Evolutionary conservation across 1,140 invertebrate genomes (phyloP).

Genomic region (Drosophila burlai): DNA sequence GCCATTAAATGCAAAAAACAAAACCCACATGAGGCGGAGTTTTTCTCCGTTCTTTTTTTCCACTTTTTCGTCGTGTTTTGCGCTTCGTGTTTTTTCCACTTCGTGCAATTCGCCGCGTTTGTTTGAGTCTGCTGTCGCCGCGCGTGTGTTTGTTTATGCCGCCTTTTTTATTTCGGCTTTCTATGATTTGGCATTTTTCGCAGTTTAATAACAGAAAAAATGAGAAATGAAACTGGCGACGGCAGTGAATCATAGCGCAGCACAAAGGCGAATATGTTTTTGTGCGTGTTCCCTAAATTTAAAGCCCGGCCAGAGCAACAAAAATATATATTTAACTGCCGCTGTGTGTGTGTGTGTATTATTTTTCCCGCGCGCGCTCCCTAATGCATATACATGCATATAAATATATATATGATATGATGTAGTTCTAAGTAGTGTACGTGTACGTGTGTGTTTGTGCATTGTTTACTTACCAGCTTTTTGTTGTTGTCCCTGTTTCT

Average conservation of each 20-base stretch:
- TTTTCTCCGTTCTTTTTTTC: conserved; percentile 58
- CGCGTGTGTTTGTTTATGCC: conserved; percentile 82
- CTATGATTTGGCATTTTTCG: conserved; percentile 69
- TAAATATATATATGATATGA: background rate
- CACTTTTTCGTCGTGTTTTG: conserved; percentile 73
- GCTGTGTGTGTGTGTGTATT: conserved; percentile 19
- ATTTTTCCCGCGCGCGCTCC: conserved; percentile 66
- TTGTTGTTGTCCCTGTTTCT: conserved; percentile 59
- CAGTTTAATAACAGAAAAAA: conserved; percentile 35
- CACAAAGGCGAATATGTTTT: conserved; percentile 22
- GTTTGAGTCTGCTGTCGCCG: conserved; percentile 73
- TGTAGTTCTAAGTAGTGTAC: conserved; percentile 6
- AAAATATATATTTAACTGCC: conserved; percentile 19
- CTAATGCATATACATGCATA: background rate
- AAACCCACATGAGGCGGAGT: conserved; percentile 71
- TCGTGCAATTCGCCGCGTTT: conserved; percentile 75
- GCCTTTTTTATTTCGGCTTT: conserved; percentile 71
- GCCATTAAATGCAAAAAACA: conserved; percentile 70
- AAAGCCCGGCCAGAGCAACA: conserved; percentile 9
- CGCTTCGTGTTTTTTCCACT: conserved; percentile 73
- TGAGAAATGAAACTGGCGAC: conserved; percentile 1
- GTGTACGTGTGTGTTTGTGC: conserved; percentile 31
- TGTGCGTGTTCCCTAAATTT: conserved; percentile 40
- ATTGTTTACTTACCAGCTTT: conserved; percentile 72
- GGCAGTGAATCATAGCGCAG: conserved; percentile 56